These are phyloP conservation scores for Anthophora plumipes DNA, from an alignment of 2,888 invertebrate genomes.

Conservation along the genomic window DNA sequence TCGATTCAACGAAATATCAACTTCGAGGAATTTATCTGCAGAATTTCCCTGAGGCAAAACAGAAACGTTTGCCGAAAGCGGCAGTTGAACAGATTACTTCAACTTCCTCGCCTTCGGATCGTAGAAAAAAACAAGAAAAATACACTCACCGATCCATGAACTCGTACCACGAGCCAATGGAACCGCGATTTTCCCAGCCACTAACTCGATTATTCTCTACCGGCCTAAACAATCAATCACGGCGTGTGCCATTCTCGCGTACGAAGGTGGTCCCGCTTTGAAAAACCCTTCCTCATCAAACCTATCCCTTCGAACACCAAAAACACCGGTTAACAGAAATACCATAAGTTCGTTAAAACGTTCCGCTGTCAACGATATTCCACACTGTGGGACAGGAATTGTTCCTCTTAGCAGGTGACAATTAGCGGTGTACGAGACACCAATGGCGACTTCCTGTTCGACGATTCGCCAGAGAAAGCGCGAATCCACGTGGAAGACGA, in stretches of 20 bases:
- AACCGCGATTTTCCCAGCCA: neutral
- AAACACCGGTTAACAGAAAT: neutral
- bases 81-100: constrained; percentile 17
- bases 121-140: too few species aligned
- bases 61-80: neutral
- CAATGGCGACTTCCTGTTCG: neutral
- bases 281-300: neutral
- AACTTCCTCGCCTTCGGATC: constrained; percentile 22
- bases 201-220: constrained; percentile 16
- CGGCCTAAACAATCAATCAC: constrained; percentile 23
- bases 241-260: constrained; percentile 40
- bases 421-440: constrained; percentile 20
- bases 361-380: neutral
- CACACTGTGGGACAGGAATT: neutral
- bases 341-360: neutral
- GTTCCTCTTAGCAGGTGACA: neutral
- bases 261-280: constrained; percentile 40
- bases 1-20: neutral
- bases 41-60: neutral
- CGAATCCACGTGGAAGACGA: constrained; percentile 41
- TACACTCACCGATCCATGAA: neutral
- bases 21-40: neutral
- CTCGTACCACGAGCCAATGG: neutral
- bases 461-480: constrained; percentile 16
- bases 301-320: neutral